phyloP scores from a whole-genome alignment of 2,113 vertebrate genomes.

The Perognathus longimembris region DNA sequence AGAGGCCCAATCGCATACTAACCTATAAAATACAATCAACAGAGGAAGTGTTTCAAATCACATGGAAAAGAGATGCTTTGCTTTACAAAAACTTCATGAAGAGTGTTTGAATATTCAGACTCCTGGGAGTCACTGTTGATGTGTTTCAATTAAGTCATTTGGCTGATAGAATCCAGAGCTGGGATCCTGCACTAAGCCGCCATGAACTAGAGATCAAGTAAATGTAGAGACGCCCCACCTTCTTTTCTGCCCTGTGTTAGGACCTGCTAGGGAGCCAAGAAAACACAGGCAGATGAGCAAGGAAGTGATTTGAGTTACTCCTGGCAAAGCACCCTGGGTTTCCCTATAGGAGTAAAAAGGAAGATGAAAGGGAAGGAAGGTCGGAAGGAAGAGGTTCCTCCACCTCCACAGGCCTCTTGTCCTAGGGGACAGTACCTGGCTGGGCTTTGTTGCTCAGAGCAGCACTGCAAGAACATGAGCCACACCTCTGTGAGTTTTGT shows the following conservation, averaged over 20 bases:
- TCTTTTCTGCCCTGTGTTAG: neutral
- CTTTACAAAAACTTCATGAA: constrained; percentile 14
- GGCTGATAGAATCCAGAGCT: neutral
- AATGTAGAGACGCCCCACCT: neutral
- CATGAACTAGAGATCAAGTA: neutral
- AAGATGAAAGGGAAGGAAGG: neutral
- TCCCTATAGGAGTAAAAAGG: accelerated
- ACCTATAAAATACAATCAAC: constrained; percentile 42
- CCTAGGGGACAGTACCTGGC: neutral
- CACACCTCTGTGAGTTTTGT: neutral
- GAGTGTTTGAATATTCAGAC: neutral
- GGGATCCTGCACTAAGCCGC: neutral
- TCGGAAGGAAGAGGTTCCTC: neutral
- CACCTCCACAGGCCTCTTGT: neutral
- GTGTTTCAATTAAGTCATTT: constrained; percentile 16
- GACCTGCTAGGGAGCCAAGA: neutral
- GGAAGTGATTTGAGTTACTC: neutral
- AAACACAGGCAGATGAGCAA: neutral
- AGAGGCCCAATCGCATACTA: neutral
- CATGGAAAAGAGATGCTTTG: constrained; percentile 14
- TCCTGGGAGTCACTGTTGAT: constrained; percentile 6
- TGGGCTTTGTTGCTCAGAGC: neutral
- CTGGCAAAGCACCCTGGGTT: neutral
- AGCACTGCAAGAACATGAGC: neutral
- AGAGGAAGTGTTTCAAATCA: neutral